Base-by-base conservation (phyloP, 2,888 invertebrate species). In the Polydrusus tereticollis region DNA sequence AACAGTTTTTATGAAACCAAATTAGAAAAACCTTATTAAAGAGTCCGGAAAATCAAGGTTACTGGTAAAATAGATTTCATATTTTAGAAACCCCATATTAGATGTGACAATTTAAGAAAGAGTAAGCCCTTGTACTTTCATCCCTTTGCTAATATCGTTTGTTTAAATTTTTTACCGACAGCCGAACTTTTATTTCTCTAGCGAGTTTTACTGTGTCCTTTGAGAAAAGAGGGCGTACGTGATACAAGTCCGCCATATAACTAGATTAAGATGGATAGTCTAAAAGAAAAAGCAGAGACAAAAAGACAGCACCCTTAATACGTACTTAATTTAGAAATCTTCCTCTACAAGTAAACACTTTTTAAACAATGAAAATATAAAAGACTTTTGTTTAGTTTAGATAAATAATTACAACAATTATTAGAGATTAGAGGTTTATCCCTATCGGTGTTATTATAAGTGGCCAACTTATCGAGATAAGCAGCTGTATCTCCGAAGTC, bases 261-360 rank as follows among this genome's bases (percentile, higher is more conserved):
- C 45, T 45, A 45, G 20, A 45, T 45, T 45, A 45, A 45, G 45
- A 45, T 45, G 20, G 20, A 45, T 45, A 45, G 45, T 45, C 45
- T 18, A 18, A n/a, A 45, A 7, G 20, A 20, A 45, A 20, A 20
- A 45, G 20, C 20, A 18, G 8, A 45, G 45, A 20, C 20, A 45
- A 45, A 45, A 45, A 45, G 45, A 45, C 0, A 45, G 10, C 45
- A 12, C 10, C n/a, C 12, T 20, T 45, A 20, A 20, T 45, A 45
- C 45, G 10, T 20, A 45, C 20, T 10, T 20, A 20, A 20, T 45
- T 45, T 45, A 20, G 45, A 43, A 18, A 20, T 10, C 12, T 12
- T 3, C 41, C 1, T 3, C 2, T 2, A 16, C 2, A 45, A 10
- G 20, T 45, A 45, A 45, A 45, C 20, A 10, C 16, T 41, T 41